Base-by-base conservation (phyloP, 2,113 vertebrate genomes). In the Nibea albiflora region DNA sequence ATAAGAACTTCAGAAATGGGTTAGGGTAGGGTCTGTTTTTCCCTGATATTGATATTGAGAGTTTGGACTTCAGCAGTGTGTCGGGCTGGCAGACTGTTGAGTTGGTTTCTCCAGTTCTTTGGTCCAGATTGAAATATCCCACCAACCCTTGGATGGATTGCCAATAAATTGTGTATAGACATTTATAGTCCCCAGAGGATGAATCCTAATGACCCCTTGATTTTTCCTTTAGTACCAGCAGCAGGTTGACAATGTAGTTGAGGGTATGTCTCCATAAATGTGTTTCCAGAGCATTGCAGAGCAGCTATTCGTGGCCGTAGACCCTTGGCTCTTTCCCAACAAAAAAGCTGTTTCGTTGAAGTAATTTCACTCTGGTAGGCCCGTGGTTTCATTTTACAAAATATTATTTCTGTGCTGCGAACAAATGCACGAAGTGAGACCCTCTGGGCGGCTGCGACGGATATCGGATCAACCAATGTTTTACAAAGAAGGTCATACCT, bases 401-500 rank as follows among this genome's bases (percentile, higher is more conserved):
- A 31, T 10, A 22, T 19, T 19, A 17, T 35, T 28, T 35, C 31
- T 60, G 19, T 17, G 22, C 35, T 53, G 9, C 15, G 54, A 71
- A 44, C 22, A 24, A 49, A 76, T 11, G 44, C 11, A 50, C 11
- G 4, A 60, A 44, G 22, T 7, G 1, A 28, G 17, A 52, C n/a
- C 20, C 35, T 17, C 42, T 19, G 6, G 11, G 53, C 42, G 31
- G 20, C 28, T 50, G 12, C 14, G 10, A 65, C 50, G 42, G 49
- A 16, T 26, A 52, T 50, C 17, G 4, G 22, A 10, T 11, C n/a
- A 11, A 58, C 42, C 17, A 11, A 16, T 78, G 35, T 31, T 54
- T 56, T 12, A 26, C 11, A 57, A 44, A 5, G 50, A 76, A 71
- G 60, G 31, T 80, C 75, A 84, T 54, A 81, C 20, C 44, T 56